Base-by-base conservation (phyloP, 2,113 vertebrate species). In the Poeciliopsis turrubarensis region DNA sequence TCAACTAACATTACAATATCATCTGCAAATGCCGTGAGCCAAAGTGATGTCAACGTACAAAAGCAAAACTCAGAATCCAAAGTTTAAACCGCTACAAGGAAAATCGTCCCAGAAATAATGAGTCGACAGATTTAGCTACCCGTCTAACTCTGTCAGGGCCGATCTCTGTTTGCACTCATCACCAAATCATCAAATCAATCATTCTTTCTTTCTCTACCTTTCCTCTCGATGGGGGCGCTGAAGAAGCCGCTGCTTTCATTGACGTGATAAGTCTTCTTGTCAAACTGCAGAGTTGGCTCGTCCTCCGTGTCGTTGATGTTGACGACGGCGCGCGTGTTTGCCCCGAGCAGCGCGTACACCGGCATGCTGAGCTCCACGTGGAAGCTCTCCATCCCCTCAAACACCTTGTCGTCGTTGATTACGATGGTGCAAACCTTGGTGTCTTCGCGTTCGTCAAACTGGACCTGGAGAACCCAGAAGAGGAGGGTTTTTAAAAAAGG, bases 391-490 rank as follows among this genome's bases (percentile, higher is more conserved):
- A 61, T 4, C 0, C 94, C 94, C 89, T 99, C 98, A 3, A 98
- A 99, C 74, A 98, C 79, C 0, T 87, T 63, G 25, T 99, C 98
- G 0, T 99, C 96, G 0, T 96, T 97, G 70, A 99, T 94, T 73
- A 95, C 0, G 0, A 99, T 91, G 85, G 95, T 96, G 91, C 98
- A 99, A 72, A 96, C 93, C 84, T 99, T 99, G 68, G 94, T 94
- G 87, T 97, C 96, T 86, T 99, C 98, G n/a, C 93, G 85, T 78
- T 98, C 98, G 66, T 99, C 98, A 34, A 99, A 99, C 91, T 99
- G 98, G 5, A 99, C 98, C 98, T 99, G 60, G 8, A 60, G 61
- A 54, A 60, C 27, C 17, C 1, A 3, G 29, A 3, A 22, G 4
- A 27, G 37, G 25, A 27, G n/a, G 1, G 22, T 25, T 61, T 26